These are phyloP conservation scores for Brachirus orientalis DNA, from an alignment of 2,113 vertebrate species.

Conservation along the genomic window DNA sequence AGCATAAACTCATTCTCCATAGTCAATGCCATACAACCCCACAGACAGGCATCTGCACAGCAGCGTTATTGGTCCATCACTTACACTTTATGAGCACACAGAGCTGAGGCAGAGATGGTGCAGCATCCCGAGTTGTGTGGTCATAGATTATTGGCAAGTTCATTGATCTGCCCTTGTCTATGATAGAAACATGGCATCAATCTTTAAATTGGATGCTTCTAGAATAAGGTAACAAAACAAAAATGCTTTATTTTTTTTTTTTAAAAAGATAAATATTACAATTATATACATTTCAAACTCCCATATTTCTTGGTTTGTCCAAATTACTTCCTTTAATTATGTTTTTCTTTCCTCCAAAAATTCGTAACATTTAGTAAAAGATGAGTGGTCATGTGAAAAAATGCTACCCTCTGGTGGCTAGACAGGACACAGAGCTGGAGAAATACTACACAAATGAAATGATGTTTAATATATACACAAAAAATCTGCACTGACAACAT, in stretches of 20 bases:
- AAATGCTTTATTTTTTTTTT: not conserved
- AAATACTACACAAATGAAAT: conserved; percentile 8
- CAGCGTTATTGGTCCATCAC: conserved; percentile 69
- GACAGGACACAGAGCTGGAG: not conserved
- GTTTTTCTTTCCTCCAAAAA: not conserved
- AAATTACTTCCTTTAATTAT: too few species aligned
- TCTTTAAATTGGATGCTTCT: conserved; percentile 33
- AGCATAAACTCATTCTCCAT: conserved; percentile 59
- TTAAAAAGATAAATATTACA: too few species aligned
- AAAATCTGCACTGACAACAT: conserved; percentile 1
- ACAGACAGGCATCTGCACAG: conserved; percentile 30
- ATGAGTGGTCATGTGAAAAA: conserved; percentile 27
- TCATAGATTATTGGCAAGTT: conserved; percentile 65
- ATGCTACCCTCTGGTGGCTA: conserved; percentile 56
- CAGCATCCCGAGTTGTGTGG: conserved; percentile 19
- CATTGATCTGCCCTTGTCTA: conserved; percentile 56
- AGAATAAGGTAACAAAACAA: conserved; percentile 21
- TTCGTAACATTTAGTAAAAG: not conserved
- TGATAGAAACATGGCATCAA: conserved; percentile 37
- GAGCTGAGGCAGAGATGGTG: conserved; percentile 22
- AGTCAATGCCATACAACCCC: conserved; percentile 34
- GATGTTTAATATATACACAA: conserved; percentile 30
- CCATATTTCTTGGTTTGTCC: too few species aligned
- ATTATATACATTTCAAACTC: too few species aligned
- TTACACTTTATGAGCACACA: conserved; percentile 72